Conservation (phyloP, 2,888 invertebrate species). For the Neria commutata region DNA sequence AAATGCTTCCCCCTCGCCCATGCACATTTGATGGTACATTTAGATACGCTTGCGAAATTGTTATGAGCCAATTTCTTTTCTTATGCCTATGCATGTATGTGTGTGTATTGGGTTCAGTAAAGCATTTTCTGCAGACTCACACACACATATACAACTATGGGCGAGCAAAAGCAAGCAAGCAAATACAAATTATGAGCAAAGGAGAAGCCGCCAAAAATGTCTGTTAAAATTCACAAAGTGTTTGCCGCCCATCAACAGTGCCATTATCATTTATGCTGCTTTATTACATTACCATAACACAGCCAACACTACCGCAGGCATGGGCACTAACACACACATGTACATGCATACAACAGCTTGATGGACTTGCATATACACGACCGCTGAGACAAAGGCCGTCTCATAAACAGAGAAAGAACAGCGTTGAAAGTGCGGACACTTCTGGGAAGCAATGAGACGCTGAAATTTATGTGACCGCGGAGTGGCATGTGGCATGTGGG, state of each 20-base stretch:
- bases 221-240: conserved; percentile 23
- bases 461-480: no score
- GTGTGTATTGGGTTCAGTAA: neutral
- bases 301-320: conserved; percentile 4
- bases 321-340: neutral
- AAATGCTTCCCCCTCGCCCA: no score
- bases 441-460: no score
- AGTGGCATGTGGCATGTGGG: no score
- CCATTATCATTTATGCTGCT: conserved; percentile 29
- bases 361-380: neutral
- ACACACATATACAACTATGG: no score
- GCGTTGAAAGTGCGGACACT: no score
- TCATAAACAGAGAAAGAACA: neutral
- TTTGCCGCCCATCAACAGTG: conserved; percentile 27
- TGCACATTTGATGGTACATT: no score
- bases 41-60: neutral
- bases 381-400: neutral
- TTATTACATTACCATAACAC: conserved; percentile 27
- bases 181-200: neutral
- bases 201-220: neutral
- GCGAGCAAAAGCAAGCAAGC: neutral
- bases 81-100: neutral
- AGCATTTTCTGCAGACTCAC: neutral
- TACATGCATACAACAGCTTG: no score
- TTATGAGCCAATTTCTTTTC: neutral